Base-by-base conservation (phyloP, 2,797 vertebrate genomes). In the Sarcophilus harrisii region DNA sequence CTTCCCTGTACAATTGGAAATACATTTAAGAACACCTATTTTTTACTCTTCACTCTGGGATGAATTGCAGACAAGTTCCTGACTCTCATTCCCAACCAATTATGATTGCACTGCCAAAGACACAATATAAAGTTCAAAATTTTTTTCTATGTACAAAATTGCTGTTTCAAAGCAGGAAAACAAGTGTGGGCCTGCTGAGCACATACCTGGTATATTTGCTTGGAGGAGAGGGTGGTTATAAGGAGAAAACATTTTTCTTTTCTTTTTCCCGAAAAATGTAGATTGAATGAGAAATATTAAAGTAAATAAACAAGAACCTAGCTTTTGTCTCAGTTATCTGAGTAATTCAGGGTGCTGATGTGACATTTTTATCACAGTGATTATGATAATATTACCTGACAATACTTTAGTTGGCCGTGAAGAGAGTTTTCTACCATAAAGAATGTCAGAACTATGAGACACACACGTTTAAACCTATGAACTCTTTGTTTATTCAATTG, bases 211-310 rank as follows among this genome's bases (percentile, higher is more conserved):
- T 45, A 45, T 81, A 59, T 92, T 59, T 6, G 30, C 1, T 16
- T 30, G 1, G 66, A 58, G 38, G 11, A n/a, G 58, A 90, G 58
- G 92, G 91, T 66, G 90, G 90, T 87, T 92, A 18, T 13, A 27
- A 62, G 58, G 10, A 38, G 89, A 62, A 93, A 96, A 94, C 58
- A 93, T 9, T 57, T 91, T 45, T 95, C 94, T 96, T 96, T 81
- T 62, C 57, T 11, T 57, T 10, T 11, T 32, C 58, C 30, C 9
- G 0, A 29, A 32, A 96, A 92, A 45, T 92, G 38, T 94, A 73
- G 91, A 58, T 91, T 90, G 94, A 94, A 91, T 91, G 95, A 97
- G 92, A 95, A 96, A 91, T 94, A 94, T 32, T 93, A 91, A 55
- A 92, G 66, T 92, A 94, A 95, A 58, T 16, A 59, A 92, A 89